These are phyloP conservation scores for Neria commutata DNA, from an alignment of 2,888 invertebrate genomes.

Conservation along the genomic window DNA sequence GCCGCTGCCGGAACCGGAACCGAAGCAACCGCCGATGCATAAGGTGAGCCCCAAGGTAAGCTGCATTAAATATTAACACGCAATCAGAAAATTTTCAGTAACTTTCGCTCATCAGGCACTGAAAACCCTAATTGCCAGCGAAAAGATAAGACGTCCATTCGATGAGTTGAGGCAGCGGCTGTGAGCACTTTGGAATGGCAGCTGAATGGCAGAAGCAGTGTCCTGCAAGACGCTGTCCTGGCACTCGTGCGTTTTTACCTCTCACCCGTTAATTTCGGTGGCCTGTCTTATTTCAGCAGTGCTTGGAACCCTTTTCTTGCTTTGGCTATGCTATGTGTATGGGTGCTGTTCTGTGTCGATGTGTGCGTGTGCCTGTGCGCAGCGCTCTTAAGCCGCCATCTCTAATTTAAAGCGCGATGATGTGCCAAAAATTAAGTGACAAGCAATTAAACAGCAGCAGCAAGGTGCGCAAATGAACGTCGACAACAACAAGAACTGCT, in stretches of 20 bases:
- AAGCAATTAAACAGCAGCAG: slow-evolving; percentile 21
- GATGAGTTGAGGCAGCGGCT: background rate
- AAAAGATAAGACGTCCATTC: slow-evolving; percentile 6
- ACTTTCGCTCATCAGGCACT: slow-evolving; percentile 9
- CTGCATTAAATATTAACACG: slow-evolving; percentile 31
- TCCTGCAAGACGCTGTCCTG: too few relatives aligned
- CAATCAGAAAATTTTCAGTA: slow-evolving; percentile 27
- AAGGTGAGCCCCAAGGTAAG: slow-evolving; percentile 14
- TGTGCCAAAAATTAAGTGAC: slow-evolving; percentile 20
- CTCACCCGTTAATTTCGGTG: slow-evolving; percentile 9
- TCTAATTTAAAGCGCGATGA: slow-evolving; percentile 6
- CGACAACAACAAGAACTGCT: background rate
- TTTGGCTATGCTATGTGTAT: too few relatives aligned
- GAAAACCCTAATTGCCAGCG: slow-evolving; percentile 17
- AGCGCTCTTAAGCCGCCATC: background rate
- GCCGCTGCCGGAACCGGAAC: slow-evolving; percentile 5
- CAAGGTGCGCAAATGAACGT: too few relatives aligned
- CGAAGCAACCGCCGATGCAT: too few relatives aligned
- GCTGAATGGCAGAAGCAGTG: background rate
- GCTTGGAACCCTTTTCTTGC: too few relatives aligned
- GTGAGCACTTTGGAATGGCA: background rate
- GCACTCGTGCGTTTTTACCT: too few relatives aligned
- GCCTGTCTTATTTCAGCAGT: too few relatives aligned
- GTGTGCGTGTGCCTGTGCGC: too few relatives aligned
- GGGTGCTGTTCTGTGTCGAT: too few relatives aligned